These are phyloP conservation scores for Dicycla oo DNA, from an alignment of 2,888 invertebrate genomes.

Conservation along the genomic window DNA sequence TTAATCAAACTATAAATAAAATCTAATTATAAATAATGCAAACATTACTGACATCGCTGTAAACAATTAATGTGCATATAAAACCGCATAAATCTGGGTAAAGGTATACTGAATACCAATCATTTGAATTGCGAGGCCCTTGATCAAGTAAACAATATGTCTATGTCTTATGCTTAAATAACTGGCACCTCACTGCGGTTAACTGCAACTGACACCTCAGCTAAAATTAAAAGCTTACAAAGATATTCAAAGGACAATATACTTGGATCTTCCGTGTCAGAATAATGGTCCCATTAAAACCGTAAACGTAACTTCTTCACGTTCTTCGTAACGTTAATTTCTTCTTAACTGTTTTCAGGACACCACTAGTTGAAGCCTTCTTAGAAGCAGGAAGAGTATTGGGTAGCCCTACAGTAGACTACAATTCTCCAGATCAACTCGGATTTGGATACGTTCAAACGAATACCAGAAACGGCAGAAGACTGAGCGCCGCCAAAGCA, in stretches of 20 bases:
- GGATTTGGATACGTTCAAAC: slow-evolving; percentile 92
- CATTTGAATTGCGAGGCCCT: neutral
- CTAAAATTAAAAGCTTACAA: neutral
- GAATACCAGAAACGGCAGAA: slow-evolving; percentile 90
- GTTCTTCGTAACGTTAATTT: too few species aligned
- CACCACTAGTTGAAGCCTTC: slow-evolving; percentile 91
- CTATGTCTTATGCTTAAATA: neutral
- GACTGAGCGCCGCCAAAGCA: slow-evolving; percentile 91
- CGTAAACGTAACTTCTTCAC: too few species aligned
- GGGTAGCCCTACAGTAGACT: slow-evolving; percentile 92
- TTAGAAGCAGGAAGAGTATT: slow-evolving; percentile 91
- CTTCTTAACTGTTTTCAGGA: slow-evolving; percentile 68
- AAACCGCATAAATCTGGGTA: neutral
- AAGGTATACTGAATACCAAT: slow-evolving; percentile 30
- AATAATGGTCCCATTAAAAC: neutral
- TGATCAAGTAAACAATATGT: neutral
- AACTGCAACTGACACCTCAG: neutral
- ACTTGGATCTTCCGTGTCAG: neutral
- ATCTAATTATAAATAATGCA: slow-evolving; percentile 27
- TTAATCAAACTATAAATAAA: slow-evolving; percentile 1
- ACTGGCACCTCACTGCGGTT: too few species aligned
- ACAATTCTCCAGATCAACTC: slow-evolving; percentile 90
- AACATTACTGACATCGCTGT: neutral
- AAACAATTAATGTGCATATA: slow-evolving; percentile 27
- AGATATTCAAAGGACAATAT: neutral